Base-by-base conservation (phyloP, 2,888 invertebrate genomes). In the Parnassius smintheus region DNA sequence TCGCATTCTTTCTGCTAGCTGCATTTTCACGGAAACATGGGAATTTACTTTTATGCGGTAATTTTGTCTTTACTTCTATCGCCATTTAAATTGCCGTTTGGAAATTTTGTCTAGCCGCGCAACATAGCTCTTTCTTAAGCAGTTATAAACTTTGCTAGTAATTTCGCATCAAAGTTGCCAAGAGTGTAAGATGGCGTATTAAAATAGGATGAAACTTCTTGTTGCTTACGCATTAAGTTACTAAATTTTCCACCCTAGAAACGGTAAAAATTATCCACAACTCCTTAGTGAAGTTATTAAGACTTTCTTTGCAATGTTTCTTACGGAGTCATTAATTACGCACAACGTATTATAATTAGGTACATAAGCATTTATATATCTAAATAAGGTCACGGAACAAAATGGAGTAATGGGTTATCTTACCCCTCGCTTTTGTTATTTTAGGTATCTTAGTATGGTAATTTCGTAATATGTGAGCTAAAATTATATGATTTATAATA, bases 141-240 rank as follows among this genome's bases (percentile, higher is more conserved):
- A 54, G 53, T 54, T 58, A 57, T 52, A 58, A 57, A 62, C 53
- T 62, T 58, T 22, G 22, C 12, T 18, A 58, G 53, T 48, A 44
- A 62, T 62, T 53, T 57, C 42, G 42, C 54, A 44, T 54, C 54
- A 62, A 58, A 62, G 49, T 62, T 58, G 49, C 58, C 62, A 58
- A 54, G 44, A 48, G 57, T 25, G 48, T 49, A 53, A 58, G 57
- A 50, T 54, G 57, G 42, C 48, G 52, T 35, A 54, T 46, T 52
- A 57, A 62, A 56, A 56, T 56, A 56, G 35, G 56, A 46, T 62
- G 18, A 48, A 56, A 61, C 46, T 56, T 52, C 48, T 45, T 45
- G 9, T 41, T 56, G 22, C 56, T 56, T 52, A 56, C 56, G 57
- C 48, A 42, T 62, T 48, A 55, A 45, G 42, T 57, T 56, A 62